Conservation (phyloP, 2,113 vertebrate species). For the Tricholaema leucomelas region DNA sequence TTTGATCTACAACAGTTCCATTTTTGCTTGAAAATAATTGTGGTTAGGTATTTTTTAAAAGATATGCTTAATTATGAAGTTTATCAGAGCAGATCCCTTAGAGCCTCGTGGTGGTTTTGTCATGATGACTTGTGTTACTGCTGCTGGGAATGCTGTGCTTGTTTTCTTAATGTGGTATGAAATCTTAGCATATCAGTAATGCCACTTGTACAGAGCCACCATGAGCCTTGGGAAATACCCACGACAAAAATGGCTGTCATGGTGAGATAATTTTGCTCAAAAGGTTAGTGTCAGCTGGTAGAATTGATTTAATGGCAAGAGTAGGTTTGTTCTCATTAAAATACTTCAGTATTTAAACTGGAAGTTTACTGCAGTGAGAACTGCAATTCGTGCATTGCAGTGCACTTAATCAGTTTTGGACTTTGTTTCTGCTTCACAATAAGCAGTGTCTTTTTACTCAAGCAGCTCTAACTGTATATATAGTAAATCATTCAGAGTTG, state of each 20-base stretch:
- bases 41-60: background rate
- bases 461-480: background rate
- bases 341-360: background rate
- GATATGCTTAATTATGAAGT: background rate
- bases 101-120: background rate
- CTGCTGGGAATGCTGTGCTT: background rate
- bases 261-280: background rate
- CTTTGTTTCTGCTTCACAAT: background rate
- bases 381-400: background rate
- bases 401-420: background rate
- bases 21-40: background rate
- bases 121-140: background rate
- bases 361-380: background rate
- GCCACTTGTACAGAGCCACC: accelerated
- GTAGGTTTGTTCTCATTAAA: background rate
- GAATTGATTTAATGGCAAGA: background rate
- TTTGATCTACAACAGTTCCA: accelerated
- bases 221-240: accelerated
- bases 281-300: background rate
- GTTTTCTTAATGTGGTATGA: accelerated
- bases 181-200: accelerated
- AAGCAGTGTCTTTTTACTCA: background rate
- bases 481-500: background rate
- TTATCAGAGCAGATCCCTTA: background rate
- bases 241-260: background rate